phyloP scores from a whole-genome alignment of 2,113 vertebrate genomes.

The Onychostruthus taczanowskii region DNA sequence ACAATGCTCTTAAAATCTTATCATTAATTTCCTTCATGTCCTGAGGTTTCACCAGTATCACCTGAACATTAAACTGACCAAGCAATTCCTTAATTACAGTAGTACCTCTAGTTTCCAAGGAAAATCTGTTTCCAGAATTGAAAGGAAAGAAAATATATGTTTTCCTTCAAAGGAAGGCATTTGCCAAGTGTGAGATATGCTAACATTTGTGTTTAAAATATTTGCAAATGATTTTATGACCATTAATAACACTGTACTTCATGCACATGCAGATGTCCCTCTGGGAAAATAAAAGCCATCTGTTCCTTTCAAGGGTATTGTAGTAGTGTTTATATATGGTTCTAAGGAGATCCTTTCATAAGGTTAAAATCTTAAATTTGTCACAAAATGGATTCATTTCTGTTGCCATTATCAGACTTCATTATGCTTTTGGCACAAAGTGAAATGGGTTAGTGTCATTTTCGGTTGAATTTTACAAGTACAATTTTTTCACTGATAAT shows the following conservation, averaged over 20 bases:
- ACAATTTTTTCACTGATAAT: neutral
- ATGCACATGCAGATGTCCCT: neutral
- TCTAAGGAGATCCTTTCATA: neutral
- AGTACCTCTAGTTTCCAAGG: neutral
- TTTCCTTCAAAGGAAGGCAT: neutral
- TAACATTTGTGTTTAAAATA: slow-evolving; percentile 38
- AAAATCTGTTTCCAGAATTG: slow-evolving; percentile 5
- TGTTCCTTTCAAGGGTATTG: neutral
- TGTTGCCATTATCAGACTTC: neutral
- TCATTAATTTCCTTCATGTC: neutral
- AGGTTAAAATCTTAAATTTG: slow-evolving; percentile 38
- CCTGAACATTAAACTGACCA: neutral
- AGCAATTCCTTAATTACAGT: neutral
- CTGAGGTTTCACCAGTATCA: neutral
- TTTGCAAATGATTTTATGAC: slow-evolving; percentile 22
- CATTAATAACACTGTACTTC: slow-evolving; percentile 31
- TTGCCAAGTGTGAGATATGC: neutral
- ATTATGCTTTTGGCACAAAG: slow-evolving; percentile 9
- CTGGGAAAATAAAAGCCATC: slow-evolving; percentile 3
- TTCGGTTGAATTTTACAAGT: neutral
- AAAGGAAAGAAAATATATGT: neutral
- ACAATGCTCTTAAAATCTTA: neutral
- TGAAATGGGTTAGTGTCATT: neutral
- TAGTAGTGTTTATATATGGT: neutral
- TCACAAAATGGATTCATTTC: slow-evolving; percentile 18